phyloP scores from a whole-genome alignment of 1,140 invertebrate genomes.

The Pachypeltis micranthus region DNA sequence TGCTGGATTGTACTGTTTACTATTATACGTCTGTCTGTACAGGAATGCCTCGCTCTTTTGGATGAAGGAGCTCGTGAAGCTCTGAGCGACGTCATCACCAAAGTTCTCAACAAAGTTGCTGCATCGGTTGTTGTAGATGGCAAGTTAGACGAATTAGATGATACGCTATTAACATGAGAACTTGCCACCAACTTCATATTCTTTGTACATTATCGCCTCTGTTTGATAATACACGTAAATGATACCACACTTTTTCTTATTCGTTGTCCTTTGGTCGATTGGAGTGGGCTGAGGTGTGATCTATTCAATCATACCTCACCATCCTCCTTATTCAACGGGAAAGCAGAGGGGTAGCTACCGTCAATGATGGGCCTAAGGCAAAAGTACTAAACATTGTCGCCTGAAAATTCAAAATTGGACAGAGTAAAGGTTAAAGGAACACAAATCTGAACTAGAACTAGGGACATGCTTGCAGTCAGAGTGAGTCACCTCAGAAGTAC shows the following conservation, averaged over 20 bases:
- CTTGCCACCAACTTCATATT: neutral
- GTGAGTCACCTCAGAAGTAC: no score
- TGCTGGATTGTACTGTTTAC: neutral
- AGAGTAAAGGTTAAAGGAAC: no score
- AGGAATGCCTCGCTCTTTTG: constrained; percentile 61
- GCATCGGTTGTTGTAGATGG: constrained; percentile 54
- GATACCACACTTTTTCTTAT: neutral
- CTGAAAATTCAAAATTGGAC: no score
- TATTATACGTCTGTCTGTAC: constrained; percentile 29
- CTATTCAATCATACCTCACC: neutral
- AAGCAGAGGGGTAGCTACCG: no score
- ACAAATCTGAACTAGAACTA: no score
- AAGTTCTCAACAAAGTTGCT: constrained; percentile 55
- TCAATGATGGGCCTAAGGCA: neutral
- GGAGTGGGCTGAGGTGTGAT: neutral
- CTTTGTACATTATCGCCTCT: neutral
- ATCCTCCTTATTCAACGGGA: no score
- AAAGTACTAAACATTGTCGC: no score
- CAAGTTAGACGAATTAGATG: constrained; percentile 81
- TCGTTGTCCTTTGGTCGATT: neutral
- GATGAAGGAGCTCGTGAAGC: constrained; percentile 80
- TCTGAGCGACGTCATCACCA: constrained; percentile 74
- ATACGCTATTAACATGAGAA: constrained; percentile 64
- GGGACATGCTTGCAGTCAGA: no score
- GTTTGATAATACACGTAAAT: constrained; percentile 3